Base-by-base conservation (phyloP, 2,797 vertebrate genomes). In the Pangasius larnaudii region DNA sequence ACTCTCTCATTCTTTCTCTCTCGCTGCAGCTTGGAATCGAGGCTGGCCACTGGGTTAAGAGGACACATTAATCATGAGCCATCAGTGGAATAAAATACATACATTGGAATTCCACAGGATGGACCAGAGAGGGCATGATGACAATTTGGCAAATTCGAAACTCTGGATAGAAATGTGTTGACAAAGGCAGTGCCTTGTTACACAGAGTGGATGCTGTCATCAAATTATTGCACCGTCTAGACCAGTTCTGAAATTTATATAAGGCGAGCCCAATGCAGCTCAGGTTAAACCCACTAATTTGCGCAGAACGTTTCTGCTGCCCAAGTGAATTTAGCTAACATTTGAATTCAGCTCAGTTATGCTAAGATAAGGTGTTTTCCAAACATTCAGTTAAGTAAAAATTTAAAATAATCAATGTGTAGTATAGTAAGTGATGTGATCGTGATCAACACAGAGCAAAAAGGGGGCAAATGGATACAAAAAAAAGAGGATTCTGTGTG, bases 31-130 rank as follows among this genome's bases (percentile, higher is more conserved):
- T 49, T 46, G 1, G 19, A 65, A 74, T 78, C 92, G 92, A 94
- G 92, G 91, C 92, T 86, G 90, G 91, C 88, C 84, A 87, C 80
- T 89, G 90, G 87, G 87, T 58, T 89, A 81, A 86, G 83, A 88
- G 33, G 33, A 49, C 65, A 39, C 91, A 88, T 85, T 86, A 69
- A 74, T 58, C 78, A 85, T 75, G 51, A 75, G 82, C 77, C 88
- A 88, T 89, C 88, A 49, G 59, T 83, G 16, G n/a, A 61, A 61
- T 82, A 16, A 82, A 65, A 82, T 10, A 18, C 7, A 59, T 63
- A 82, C 61, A 39, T 27, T 16, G 22, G 46, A 53, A 80, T 69
- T 86, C 7, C 46, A 86, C 16, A 65, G 1, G 10, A 33, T 75
- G 19, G 58, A 77, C 4, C 71, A 61, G 85, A 46, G 30, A 65